phyloP scores from a whole-genome alignment of 2,888 invertebrate species.

The Tetragnatha montana region DNA sequence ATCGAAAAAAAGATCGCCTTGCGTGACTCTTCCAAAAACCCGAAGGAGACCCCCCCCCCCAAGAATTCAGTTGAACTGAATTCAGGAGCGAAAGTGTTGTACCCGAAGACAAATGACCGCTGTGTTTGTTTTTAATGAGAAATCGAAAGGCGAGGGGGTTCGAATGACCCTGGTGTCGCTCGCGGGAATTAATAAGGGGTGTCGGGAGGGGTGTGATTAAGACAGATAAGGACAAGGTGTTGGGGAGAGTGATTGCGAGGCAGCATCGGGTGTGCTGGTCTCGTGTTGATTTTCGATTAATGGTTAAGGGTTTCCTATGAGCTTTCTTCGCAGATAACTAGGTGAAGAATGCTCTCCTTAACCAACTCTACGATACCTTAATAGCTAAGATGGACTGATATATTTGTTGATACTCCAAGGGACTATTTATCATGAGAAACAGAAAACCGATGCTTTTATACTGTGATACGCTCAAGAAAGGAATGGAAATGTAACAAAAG shows the following conservation, averaged over 20 bases:
- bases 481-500: no score
- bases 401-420: no score
- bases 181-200: constrained; percentile 4
- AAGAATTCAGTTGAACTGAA: not conserved
- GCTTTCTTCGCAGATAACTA: not conserved
- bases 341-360: not conserved
- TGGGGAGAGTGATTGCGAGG: not conserved
- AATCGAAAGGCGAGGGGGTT: constrained; percentile 9
- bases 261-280: not conserved
- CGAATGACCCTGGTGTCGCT: not conserved
- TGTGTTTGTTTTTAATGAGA: constrained; percentile 29
- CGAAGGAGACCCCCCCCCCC: not conserved
- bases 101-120: constrained; percentile 16
- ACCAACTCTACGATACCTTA: no score
- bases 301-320: not conserved
- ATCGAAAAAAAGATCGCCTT: not conserved
- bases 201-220: not conserved
- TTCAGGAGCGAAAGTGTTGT: not conserved
- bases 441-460: no score
- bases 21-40: not conserved
- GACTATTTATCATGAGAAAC: no score
- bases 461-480: no score
- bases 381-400: no score
- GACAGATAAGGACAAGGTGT: not conserved
- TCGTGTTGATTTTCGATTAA: not conserved